These are phyloP conservation scores for Cydia pomonella DNA, from an alignment of 1,140 invertebrate species.

Conservation along the genomic window DNA sequence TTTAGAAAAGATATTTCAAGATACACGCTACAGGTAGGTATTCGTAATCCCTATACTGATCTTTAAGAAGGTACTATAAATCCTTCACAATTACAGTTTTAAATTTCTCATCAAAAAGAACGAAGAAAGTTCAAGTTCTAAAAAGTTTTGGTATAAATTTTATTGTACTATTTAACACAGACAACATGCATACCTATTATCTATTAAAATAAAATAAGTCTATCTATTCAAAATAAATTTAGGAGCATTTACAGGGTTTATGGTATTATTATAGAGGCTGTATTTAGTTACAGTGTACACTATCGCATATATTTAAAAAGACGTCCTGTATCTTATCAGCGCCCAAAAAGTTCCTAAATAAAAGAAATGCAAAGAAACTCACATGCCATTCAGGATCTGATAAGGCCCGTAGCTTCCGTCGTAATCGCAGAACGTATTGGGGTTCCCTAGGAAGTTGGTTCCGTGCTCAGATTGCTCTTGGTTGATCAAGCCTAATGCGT, in stretches of 20 bases:
- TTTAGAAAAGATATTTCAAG: background rate
- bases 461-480: conserved; percentile 79
- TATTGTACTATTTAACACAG: no score
- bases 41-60: no score
- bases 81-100: no score
- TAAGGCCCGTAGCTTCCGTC: conserved; percentile 83
- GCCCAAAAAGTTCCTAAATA: background rate
- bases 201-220: no score
- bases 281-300: background rate
- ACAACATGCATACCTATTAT: no score
- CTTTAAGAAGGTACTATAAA: no score
- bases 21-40: background rate
- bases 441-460: conserved; percentile 71
- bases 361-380: conserved; percentile 40
- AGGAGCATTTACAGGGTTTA: no score
- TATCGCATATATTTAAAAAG: background rate
- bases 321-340: background rate
- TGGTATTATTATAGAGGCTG: no score
- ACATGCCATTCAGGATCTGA: conserved; percentile 78
- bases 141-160: no score
- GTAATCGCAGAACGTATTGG: conserved; percentile 79
- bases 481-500: conserved; percentile 72
- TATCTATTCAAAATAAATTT: no score
- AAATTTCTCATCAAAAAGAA: no score
- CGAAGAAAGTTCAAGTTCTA: no score